A percentile compares a stretch with the other conserved stretches of the same genome.
phyloP scores from a whole-genome alignment of 2,797 vertebrate genomes.

The Aselliscus stoliczkanus region DNA sequence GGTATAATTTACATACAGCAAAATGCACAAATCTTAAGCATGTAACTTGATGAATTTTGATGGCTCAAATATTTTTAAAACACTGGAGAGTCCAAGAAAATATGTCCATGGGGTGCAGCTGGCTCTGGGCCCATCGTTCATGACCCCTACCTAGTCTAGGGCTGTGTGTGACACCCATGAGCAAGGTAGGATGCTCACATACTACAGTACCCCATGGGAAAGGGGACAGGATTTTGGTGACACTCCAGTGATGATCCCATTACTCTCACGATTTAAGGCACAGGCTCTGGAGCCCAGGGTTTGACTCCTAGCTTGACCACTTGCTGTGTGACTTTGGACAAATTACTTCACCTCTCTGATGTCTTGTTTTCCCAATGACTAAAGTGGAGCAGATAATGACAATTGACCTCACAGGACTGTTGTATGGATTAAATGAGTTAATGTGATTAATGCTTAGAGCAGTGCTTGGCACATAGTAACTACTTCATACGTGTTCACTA shows the following conservation, averaged over 20 bases:
- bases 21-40: slow-evolving; percentile 62
- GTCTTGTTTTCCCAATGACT: background rate
- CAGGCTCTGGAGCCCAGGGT: background rate
- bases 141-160: background rate
- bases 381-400: background rate
- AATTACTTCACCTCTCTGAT: background rate
- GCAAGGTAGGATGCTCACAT: background rate
- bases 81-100: slow-evolving; percentile 53
- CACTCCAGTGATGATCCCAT: background rate
- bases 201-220: rapidly evolving
- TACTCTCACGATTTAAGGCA: background rate
- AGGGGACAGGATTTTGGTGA: background rate
- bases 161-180: rapidly evolving
- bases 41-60: slow-evolving; percentile 63
- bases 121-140: background rate
- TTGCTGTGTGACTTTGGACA: background rate
- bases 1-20: slow-evolving; percentile 62
- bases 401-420: background rate
- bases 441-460: background rate
- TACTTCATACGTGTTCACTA: background rate
- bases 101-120: background rate
- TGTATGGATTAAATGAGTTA: background rate
- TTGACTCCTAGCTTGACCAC: background rate
- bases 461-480: background rate
- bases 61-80: slow-evolving; percentile 73